Conservation (phyloP, 2,797 vertebrate genomes). For the Takifugu ocellatus region DNA sequence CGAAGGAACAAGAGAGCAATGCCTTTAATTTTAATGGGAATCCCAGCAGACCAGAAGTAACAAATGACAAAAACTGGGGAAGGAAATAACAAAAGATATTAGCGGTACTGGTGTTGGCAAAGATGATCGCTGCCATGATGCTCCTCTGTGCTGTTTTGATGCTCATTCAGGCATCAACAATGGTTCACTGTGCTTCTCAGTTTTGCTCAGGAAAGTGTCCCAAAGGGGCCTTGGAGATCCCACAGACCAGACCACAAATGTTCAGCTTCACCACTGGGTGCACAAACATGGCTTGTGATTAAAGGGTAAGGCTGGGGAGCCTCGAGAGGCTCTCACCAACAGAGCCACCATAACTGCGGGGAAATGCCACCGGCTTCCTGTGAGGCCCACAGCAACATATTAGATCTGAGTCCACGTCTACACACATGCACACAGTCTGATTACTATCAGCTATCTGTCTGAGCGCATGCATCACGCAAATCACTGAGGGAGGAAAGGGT, state of each 20-base stretch:
- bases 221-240: no score
- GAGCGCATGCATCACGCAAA: slow-evolving; percentile 21
- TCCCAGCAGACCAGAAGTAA: no score
- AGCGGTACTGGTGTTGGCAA: background rate
- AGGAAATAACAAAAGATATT: background rate
- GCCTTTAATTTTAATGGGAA: no score
- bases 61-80: background rate
- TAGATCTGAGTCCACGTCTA: slow-evolving; percentile 14
- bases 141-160: no score
- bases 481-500: slow-evolving; percentile 26
- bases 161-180: no score
- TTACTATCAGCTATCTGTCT: slow-evolving; percentile 44
- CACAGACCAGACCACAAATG: no score
- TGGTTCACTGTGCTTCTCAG: no score
- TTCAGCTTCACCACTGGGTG: background rate
- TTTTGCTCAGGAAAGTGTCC: no score
- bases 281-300: background rate
- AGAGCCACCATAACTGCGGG: slow-evolving; percentile 1
- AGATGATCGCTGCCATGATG: no score
- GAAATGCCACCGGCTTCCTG: slow-evolving; percentile 52
- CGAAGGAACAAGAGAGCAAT: no score
- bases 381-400: slow-evolving; percentile 36
- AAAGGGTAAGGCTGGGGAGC: slow-evolving; percentile 4
- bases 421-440: slow-evolving; percentile 20
- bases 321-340: slow-evolving; percentile 1